A percentile compares a stretch with the other conserved stretches of the same genome.
phyloP scores from a whole-genome alignment of 2,113 vertebrate species.

The Sceloporus tristichus region DNA sequence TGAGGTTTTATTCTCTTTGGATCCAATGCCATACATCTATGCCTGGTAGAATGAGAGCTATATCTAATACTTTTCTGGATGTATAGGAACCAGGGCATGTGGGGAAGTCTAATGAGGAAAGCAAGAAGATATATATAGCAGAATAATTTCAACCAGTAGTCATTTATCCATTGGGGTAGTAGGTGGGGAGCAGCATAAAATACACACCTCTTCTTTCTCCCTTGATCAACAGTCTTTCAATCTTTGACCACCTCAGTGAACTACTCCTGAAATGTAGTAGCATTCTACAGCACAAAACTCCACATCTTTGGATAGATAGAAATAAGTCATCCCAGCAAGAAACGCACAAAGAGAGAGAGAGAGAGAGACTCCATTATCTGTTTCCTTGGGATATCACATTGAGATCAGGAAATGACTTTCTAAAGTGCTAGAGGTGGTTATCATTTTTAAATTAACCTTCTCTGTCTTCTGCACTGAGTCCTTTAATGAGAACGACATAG shows the following conservation, averaged over 20 bases:
- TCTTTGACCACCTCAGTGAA: conserved; percentile 16
- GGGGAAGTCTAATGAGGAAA: conserved; percentile 2
- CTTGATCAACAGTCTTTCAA: conserved; percentile 43
- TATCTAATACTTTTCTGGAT: not conserved
- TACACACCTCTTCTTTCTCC: conserved; percentile 19
- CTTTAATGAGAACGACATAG: conserved; percentile 54
- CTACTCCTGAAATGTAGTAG: conserved; percentile 77
- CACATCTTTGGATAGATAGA: conserved; percentile 42
- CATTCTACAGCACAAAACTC: conserved; percentile 54
- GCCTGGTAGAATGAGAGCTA: not conserved
- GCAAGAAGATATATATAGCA: not conserved
- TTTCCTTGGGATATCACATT: conserved; percentile 30
- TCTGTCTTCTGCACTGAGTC: conserved; percentile 50
- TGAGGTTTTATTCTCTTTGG: not conserved
- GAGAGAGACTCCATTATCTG: conserved; percentile 29
- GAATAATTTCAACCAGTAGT: conserved; percentile 33
- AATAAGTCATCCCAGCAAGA: conserved; percentile 51
- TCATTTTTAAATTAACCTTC: conserved; percentile 67
- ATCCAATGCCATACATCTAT: not conserved
- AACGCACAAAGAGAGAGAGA: conserved; percentile 26
- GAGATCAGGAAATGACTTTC: conserved; percentile 54
- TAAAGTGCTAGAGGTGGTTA: conserved; percentile 42
- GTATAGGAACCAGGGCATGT: not conserved
- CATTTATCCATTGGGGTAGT: not conserved
- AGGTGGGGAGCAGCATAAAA: not conserved